phyloP scores from a whole-genome alignment of 2,113 vertebrate genomes.

The Scophthalmus maximus region DNA sequence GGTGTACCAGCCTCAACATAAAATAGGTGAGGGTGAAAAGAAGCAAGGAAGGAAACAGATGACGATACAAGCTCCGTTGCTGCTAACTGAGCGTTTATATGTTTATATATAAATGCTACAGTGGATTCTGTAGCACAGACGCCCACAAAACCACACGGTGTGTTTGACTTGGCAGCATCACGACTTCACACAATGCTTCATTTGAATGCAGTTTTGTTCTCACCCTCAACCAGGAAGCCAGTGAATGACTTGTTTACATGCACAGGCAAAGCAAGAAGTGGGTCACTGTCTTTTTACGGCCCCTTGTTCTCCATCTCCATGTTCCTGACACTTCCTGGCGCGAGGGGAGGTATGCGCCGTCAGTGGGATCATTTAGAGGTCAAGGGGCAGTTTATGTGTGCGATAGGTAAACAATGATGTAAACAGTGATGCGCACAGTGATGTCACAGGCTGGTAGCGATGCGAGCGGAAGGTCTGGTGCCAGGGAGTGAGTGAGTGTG shows the following conservation, averaged over 20 bases:
- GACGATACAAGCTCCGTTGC: background rate
- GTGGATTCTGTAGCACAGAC: background rate
- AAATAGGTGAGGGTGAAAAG: constrained; percentile 86
- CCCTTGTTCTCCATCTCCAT: constrained; percentile 42
- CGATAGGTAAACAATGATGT: constrained; percentile 50
- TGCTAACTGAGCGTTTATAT: background rate
- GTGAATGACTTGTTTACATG: constrained; percentile 53
- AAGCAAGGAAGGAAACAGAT: background rate
- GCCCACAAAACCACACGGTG: background rate
- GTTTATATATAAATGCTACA: background rate
- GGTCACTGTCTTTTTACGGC: constrained; percentile 59
- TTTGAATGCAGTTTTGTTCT: constrained; percentile 48
- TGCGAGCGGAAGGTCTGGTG: constrained; percentile 35
- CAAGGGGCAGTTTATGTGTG: constrained; percentile 50
- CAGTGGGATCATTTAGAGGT: constrained; percentile 37
- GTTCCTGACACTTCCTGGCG: constrained; percentile 53
- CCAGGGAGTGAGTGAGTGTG: constrained; percentile 14
- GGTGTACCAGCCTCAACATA: constrained; percentile 88
- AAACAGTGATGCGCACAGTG: constrained; percentile 46
- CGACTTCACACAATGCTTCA: constrained; percentile 12
- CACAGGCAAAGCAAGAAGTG: constrained; percentile 48
- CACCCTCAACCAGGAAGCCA: constrained; percentile 31
- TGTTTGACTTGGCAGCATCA: constrained; percentile 11
- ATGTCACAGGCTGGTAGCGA: constrained; percentile 67
- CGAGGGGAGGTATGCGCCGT: background rate